These are phyloP conservation scores for Proterorhinus semilunaris DNA, from an alignment of 2,113 vertebrate species.

Conservation along the genomic window DNA sequence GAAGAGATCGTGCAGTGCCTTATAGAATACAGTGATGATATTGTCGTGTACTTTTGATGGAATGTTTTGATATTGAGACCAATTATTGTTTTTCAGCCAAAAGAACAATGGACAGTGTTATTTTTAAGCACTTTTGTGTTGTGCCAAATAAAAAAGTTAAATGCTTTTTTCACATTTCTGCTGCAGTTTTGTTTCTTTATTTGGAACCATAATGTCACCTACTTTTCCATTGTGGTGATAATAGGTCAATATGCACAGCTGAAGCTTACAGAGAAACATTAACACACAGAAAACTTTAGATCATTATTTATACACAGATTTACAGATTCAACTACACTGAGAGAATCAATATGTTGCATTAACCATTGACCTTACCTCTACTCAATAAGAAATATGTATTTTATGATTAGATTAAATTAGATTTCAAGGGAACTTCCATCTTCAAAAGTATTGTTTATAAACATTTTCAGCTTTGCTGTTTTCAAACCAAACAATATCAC, in stretches of 20 bases:
- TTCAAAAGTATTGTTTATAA: neutral
- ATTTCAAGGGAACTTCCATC: neutral
- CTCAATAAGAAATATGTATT: too few relatives aligned
- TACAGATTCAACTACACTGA: too few relatives aligned
- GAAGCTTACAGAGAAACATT: neutral
- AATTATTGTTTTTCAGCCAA: slow-evolving; percentile 52
- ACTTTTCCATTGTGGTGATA: neutral
- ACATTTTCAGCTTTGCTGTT: neutral
- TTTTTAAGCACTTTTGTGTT: slow-evolving; percentile 76
- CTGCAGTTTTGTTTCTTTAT: slow-evolving; percentile 15
- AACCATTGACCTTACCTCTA: too few relatives aligned
- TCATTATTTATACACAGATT: neutral
- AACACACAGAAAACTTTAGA: neutral
- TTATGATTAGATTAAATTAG: too few relatives aligned
- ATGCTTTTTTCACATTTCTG: slow-evolving; percentile 49
- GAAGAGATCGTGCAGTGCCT: slow-evolving; percentile 19
- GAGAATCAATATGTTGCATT: too few relatives aligned
- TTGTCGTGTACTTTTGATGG: slow-evolving; percentile 29
- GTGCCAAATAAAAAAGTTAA: slow-evolving; percentile 72
- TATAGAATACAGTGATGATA: slow-evolving; percentile 16
- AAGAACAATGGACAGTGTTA: slow-evolving; percentile 65
- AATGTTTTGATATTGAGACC: slow-evolving; percentile 31
- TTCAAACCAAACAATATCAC: slow-evolving; percentile 3
- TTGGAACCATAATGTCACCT: neutral
- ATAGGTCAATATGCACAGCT: neutral